These are phyloP conservation scores for Halocynthia roretzi DNA, from an alignment of 23 tunicate species.

Conservation along the genomic window DNA sequence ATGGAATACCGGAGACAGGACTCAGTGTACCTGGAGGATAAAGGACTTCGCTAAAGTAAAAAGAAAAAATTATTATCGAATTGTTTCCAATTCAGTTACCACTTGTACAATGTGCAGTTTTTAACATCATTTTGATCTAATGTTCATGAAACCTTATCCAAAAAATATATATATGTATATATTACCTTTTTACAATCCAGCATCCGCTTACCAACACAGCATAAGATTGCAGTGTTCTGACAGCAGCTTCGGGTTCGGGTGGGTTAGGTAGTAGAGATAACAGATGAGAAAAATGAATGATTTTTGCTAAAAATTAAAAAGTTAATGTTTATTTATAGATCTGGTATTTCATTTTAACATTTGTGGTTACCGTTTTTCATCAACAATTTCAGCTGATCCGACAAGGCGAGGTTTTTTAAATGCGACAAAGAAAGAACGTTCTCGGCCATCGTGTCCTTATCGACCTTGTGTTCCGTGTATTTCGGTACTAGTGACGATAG, in stretches of 20 bases:
- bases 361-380: constrained; percentile 36
- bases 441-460: constrained; percentile 30
- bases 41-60: constrained; percentile 44
- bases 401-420: constrained; percentile 33
- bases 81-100: no score
- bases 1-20: constrained; percentile 49
- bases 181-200: constrained; percentile 65
- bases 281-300: constrained; percentile 61
- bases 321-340: neutral
- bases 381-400: constrained; percentile 52
- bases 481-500: constrained; percentile 36
- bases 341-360: neutral
- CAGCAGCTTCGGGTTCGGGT: constrained; percentile 55
- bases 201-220: constrained; percentile 69
- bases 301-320: constrained; percentile 33
- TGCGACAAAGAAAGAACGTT: constrained; percentile 55
- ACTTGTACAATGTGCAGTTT: no score
- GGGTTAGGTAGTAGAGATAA: constrained; percentile 39
- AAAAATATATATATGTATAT: neutral
- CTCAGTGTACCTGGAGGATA: constrained; percentile 63
- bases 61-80: no score
- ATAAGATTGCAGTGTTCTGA: constrained; percentile 69
- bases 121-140: no score
- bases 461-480: constrained; percentile 34
- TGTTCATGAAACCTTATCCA: no score